A percentile compares a stretch with the other conserved stretches of the same genome.
Evolutionary conservation across 2,113 vertebrate genomes (phyloP).

Genomic region (Nothoprocta perdicaria): DNA sequence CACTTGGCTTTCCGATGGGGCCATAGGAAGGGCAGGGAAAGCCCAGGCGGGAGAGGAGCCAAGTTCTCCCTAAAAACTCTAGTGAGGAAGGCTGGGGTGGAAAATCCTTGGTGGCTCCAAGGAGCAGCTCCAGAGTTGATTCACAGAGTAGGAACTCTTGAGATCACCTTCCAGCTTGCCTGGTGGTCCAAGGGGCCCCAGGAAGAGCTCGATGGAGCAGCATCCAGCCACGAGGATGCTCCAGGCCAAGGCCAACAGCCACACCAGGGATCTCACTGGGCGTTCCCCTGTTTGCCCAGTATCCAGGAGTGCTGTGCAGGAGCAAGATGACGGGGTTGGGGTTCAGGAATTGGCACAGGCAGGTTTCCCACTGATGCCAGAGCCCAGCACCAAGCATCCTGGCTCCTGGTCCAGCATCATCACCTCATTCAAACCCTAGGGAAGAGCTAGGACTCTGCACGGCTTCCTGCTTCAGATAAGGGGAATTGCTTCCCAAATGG

Average conservation of each 20-base stretch:
- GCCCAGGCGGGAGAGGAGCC: fast-evolving
- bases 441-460: fast-evolving
- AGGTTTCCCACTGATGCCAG: not conserved
- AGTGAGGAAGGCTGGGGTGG: not conserved
- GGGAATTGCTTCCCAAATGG: fast-evolving
- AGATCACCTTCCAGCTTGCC: not conserved
- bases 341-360: not conserved
- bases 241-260: not conserved
- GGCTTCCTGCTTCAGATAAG: fast-evolving
- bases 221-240: not conserved
- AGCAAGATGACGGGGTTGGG: fast-evolving
- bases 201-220: fast-evolving
- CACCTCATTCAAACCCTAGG: not conserved
- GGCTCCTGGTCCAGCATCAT: not conserved
- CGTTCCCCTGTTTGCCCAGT: fast-evolving
- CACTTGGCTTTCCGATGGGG: not conserved
- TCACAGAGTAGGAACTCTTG: slow-evolving; percentile 10
- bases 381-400: fast-evolving
- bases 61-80: not conserved
- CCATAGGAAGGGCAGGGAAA: not conserved
- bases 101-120: not conserved
- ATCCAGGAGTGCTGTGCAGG: fast-evolving
- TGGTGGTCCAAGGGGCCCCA: fast-evolving
- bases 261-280: not conserved
- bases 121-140: not conserved